Base-by-base conservation (phyloP, 2,888 invertebrate species). In the Agrochola lota region DNA sequence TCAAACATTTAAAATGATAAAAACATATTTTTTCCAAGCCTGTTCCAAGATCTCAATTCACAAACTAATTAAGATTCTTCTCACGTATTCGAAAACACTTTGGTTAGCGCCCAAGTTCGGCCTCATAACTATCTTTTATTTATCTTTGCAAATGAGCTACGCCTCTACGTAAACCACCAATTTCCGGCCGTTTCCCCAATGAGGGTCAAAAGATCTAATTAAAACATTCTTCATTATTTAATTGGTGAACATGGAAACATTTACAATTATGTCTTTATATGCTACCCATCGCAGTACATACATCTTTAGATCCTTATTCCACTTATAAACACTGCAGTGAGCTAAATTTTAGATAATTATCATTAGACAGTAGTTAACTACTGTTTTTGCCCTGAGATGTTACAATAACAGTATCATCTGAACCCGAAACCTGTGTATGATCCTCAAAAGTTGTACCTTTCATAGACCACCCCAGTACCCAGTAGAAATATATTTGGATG, bases 21-120 rank as follows among this genome's bases (percentile, higher is more conserved):
- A 60, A 46, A 55, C 49, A 40, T 40, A 46, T 55, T 74, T 66
- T n/a, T 64, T 46, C 30, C 1, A 3, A 52, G 40, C 35, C 11
- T 20, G 26, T 69, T 69, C 59, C 23, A 60, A 64, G 35, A 71
- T 77, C 66, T 83, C 70, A 77, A 83, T 83, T 71, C 30, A 20
- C 55, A 67, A 63, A 64, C 64, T 82, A 80, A 82, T 82, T 81
- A 71, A 46, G 23, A 71, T 83, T 81, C 62, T 83, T 52, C 62
- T 66, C 78, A 83, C 83, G 71, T 68, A 69, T 78, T 62, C 30
- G 62, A 74, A 67, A 71, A 78, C 78, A 59, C 62, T 83, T 62
- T 26, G 49, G 71, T 62, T 77, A 52, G 76, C 76, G 63, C 57
- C 49, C 52, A 30, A 63, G 17, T 69, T 57, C 46, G 55, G 30